Base-by-base conservation (phyloP, 2,797 vertebrate genomes). In the Clarias fuscus region DNA sequence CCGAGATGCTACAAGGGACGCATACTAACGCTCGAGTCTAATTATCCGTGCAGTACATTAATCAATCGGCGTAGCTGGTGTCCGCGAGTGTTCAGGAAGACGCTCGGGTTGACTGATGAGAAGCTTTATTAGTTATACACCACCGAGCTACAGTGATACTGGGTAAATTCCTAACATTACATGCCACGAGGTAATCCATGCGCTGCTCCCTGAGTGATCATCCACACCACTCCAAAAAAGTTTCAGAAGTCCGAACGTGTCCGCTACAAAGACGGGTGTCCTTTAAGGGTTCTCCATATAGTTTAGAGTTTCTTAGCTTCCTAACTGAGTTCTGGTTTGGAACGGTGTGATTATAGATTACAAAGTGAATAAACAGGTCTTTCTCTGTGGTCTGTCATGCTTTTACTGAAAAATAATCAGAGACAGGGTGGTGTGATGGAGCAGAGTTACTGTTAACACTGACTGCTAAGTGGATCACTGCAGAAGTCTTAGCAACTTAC, bases 91-190 rank as follows among this genome's bases (percentile, higher is more conserved):
- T 82, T 82, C 62, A 30, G 40, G 79, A 17, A 5, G 43, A 53
- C 14, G 1, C 64, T 82, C 40, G 20, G 80, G 64, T 33, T 82
- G 68, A 56, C 33, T 53, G 80, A 82, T 22, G 86, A 80, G 72
- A 71, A 61, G 84, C 61, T 64, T 75, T 84, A 84, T 84, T 84
- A 65, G 83, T 76, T 64, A 64, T 77, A 80, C 81, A 58, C 64
- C 80, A 68, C 53, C 43, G 27, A 82, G 64, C 64, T 64, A 82
- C 30, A 67, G 27, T 67, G 80, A 48, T 62, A 24, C 37, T 14
- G 58, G 62, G 20, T 65, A 43, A 65, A 65, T 17, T 56, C 8
- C 64, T 82, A 67, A 56, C 17, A n/a, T 33, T 7, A 22, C 24
- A 53, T 11, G n/a, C 79, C 61, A 27, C 1, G 7, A 67, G 62